A percentile compares a stretch with the other conserved stretches of the same genome.
Evolutionary conservation across 2,113 vertebrate species (phyloP).

Genomic region (Aix galericulata): DNA sequence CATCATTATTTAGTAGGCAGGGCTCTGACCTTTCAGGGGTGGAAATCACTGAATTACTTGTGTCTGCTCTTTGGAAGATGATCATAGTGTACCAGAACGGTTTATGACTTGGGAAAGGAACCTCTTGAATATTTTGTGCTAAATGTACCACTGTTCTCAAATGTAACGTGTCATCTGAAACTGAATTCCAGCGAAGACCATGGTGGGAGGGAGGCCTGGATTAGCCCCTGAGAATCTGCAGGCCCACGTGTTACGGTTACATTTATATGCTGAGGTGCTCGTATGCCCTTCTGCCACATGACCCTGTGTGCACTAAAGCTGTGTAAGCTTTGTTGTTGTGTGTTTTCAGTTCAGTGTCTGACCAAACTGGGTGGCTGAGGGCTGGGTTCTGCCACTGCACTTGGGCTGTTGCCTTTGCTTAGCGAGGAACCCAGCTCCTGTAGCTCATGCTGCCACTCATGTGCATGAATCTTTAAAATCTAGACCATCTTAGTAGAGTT

Average conservation of each 20-base stretch:
- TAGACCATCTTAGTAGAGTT: neutral
- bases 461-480: neutral
- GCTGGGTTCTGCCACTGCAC: neutral
- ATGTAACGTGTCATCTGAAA: neutral
- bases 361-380: neutral
- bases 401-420: neutral
- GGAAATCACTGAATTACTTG: neutral
- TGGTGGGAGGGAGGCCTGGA: neutral
- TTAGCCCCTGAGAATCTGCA: neutral
- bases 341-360: neutral
- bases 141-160: neutral
- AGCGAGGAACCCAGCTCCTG: neutral
- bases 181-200: neutral
- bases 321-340: neutral
- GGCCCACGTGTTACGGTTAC: neutral
- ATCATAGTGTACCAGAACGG: neutral
- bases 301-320: neutral
- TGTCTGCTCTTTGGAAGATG: neutral
- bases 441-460: neutral
- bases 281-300: neutral
- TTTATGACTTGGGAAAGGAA: neutral
- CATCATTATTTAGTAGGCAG: neutral
- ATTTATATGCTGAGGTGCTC: neutral
- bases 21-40: neutral
- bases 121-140: neutral